Evolutionary conservation across 2,797 vertebrate genomes (phyloP).

Genomic region (Manis javanica): DNA sequence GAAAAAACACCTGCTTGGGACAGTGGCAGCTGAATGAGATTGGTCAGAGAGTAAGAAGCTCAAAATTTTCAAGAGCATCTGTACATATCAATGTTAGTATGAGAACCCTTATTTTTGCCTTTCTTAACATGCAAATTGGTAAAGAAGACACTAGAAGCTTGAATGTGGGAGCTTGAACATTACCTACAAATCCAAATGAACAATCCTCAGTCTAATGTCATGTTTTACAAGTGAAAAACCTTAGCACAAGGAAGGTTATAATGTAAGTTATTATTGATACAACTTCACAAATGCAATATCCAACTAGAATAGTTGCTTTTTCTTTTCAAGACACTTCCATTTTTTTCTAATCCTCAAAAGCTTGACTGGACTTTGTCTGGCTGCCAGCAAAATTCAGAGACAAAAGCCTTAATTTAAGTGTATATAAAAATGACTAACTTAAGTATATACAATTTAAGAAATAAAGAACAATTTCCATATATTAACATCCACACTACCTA

Average conservation of each 20-base stretch:
- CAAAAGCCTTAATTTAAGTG: conserved; percentile 26
- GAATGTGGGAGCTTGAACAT: too few species aligned
- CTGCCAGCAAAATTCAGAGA: conserved; percentile 8
- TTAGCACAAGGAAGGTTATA: background rate
- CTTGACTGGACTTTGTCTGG: background rate
- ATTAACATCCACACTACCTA: background rate
- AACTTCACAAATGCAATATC: background rate
- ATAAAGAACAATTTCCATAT: background rate
- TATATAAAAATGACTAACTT: conserved; percentile 22
- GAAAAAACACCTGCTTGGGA: conserved; percentile 9
- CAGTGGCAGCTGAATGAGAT: conserved; percentile 68
- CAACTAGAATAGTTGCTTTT: background rate
- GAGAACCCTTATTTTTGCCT: background rate
- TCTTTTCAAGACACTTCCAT: background rate
- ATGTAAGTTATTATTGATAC: background rate
- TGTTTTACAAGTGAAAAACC: background rate
- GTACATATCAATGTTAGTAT: background rate
- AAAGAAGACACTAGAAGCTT: background rate
- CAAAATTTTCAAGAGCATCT: conserved; percentile 54
- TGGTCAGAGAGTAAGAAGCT: conserved; percentile 76
- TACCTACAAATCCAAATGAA: background rate
- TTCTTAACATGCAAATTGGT: background rate
- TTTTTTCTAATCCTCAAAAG: background rate
- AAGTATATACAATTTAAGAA: conserved; percentile 29
- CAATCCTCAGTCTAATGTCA: background rate